These are phyloP conservation scores for Conus canariensis DNA, from an alignment of 2,888 invertebrate genomes.

Conservation along the genomic window DNA sequence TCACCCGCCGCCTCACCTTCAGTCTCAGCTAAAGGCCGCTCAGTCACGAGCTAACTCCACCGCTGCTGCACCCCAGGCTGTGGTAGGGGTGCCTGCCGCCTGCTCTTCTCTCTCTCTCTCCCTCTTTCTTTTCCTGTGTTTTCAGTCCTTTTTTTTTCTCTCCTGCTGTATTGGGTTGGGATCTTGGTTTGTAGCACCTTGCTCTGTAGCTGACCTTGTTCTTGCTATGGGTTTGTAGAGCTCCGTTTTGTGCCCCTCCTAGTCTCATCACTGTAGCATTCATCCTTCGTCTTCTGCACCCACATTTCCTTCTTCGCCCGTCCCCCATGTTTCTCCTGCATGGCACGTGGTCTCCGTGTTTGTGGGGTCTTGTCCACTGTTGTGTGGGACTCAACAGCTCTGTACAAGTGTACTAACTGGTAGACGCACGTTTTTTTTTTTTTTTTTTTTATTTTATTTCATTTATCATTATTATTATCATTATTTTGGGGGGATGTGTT, in stretches of 20 bases:
- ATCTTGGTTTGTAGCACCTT: not conserved
- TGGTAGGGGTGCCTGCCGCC: constrained; percentile 19
- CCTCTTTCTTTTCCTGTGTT: not conserved
- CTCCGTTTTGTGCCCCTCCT: not conserved
- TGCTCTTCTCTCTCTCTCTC: not conserved
- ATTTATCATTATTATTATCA: too few relatives aligned
- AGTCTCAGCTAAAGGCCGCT: constrained; percentile 84
- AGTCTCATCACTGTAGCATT: too few relatives aligned
- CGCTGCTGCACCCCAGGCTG: constrained; percentile 31
- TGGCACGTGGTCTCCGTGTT: constrained; percentile 1
- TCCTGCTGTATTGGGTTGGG: not conserved
- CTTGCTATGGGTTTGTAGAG: not conserved
- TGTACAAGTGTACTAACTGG: too few relatives aligned
- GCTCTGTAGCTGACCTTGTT: not conserved
- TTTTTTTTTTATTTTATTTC: not conserved
- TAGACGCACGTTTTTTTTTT: not conserved
- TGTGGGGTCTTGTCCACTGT: not conserved
- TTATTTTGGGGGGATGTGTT: too few relatives aligned
- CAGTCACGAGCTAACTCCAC: constrained; percentile 82
- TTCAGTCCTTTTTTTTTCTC: not conserved
- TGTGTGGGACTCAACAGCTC: not conserved
- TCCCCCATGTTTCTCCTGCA: not conserved
- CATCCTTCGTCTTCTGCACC: too few relatives aligned
- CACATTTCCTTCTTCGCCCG: too few relatives aligned
- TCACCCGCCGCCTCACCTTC: constrained; percentile 99